Conservation (phyloP, 2,888 invertebrate genomes). For the Drosophila quinaria region DNA sequence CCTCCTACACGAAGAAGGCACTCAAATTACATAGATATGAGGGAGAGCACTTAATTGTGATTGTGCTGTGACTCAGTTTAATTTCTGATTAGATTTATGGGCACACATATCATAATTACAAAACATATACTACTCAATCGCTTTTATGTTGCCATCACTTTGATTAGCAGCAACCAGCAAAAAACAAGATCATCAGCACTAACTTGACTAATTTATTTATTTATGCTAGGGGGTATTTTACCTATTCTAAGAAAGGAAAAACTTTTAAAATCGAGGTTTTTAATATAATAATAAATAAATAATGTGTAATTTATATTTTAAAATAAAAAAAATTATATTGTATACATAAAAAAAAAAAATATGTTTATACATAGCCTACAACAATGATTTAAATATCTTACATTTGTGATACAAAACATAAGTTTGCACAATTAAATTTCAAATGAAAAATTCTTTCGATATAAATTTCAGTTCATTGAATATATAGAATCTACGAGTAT, state of each 20-base stretch:
- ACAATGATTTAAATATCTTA: too few relatives aligned
- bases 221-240: too few relatives aligned
- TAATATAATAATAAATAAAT: too few relatives aligned
- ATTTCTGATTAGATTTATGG: conserved; percentile 10
- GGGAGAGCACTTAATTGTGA: conserved; percentile 6
- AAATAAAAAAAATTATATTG: too few relatives aligned
- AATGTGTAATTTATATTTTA: too few relatives aligned
- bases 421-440: too few relatives aligned
- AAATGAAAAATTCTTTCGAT: too few relatives aligned
- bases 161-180: neutral
- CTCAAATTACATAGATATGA: conserved; percentile 18
- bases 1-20: neutral
- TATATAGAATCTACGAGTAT: neutral
- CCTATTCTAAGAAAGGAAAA: too few relatives aligned
- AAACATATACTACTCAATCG: conserved; percentile 3
- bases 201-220: neutral
- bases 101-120: conserved; percentile 25
- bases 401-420: too few relatives aligned
- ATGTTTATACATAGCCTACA: too few relatives aligned
- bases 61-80: conserved; percentile 38
- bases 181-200: neutral
- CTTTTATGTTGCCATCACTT: neutral
- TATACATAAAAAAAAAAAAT: too few relatives aligned
- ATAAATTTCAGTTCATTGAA: neutral
- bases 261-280: too few relatives aligned